phyloP scores from a whole-genome alignment of 1,140 invertebrate genomes.

The Drosophila elegans region DNA sequence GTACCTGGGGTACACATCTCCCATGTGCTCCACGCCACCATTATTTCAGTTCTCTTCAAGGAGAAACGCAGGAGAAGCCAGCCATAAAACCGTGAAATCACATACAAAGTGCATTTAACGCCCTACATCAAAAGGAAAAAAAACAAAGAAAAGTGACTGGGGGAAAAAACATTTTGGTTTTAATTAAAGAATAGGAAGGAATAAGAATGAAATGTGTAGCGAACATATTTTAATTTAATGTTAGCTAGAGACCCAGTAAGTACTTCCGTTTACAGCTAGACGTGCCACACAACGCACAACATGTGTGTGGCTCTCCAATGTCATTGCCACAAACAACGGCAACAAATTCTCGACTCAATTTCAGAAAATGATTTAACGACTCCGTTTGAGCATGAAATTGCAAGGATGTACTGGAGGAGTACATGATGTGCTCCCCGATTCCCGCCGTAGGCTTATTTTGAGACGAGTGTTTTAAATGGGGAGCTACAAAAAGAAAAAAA shows the following conservation, averaged over 20 bases:
- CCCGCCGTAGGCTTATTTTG: slow-evolving; percentile 60
- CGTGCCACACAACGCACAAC: slow-evolving; percentile 44
- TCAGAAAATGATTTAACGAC: slow-evolving; percentile 83
- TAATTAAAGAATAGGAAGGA: slow-evolving; percentile 67
- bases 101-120: slow-evolving; percentile 79
- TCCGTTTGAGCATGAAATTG: slow-evolving; percentile 80
- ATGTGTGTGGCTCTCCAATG: slow-evolving; percentile 52
- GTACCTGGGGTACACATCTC: slow-evolving; percentile 40
- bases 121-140: slow-evolving; percentile 35
- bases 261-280: slow-evolving; percentile 78
- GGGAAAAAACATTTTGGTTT: slow-evolving; percentile 71
- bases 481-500: slow-evolving; percentile 26
- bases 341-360: slow-evolving; percentile 76
- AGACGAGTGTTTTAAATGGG: slow-evolving; percentile 60
- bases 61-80: slow-evolving; percentile 35
- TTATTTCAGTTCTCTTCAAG: slow-evolving; percentile 38
- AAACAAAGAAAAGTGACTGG: slow-evolving; percentile 11
- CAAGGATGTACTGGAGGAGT: slow-evolving; percentile 30
- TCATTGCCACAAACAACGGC: slow-evolving; percentile 67
- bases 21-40: slow-evolving; percentile 28
- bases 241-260: slow-evolving; percentile 53
- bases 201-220: slow-evolving; percentile 43
- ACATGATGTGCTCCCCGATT: slow-evolving; percentile 7
- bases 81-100: slow-evolving; percentile 77
- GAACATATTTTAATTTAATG: slow-evolving; percentile 81